Conservation (phyloP, 2,888 invertebrate genomes). For the Cryptus armator region DNA sequence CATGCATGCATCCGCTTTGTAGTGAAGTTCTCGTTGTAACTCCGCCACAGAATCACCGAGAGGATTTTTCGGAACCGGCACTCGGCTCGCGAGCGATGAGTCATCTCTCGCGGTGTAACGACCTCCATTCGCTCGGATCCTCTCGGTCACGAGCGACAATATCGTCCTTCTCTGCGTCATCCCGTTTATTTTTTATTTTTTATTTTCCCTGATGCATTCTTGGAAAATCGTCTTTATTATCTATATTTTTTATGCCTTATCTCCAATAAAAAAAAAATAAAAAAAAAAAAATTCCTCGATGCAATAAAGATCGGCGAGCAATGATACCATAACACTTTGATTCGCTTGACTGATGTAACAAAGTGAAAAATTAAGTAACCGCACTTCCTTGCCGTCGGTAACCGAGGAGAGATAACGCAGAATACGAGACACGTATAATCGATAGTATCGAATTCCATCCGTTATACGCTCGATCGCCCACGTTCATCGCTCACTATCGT, state of each 20-base stretch:
- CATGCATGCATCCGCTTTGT: slow-evolving; percentile 4
- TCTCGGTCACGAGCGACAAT: slow-evolving; percentile 58
- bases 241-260: background rate
- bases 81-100: slow-evolving; percentile 50
- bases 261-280: background rate
- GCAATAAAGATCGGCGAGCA: background rate
- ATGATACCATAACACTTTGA: background rate
- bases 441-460: slow-evolving; percentile 58
- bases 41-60: slow-evolving; percentile 38
- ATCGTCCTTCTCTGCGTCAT: slow-evolving; percentile 21
- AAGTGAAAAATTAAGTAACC: slow-evolving; percentile 37
- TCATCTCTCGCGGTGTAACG: slow-evolving; percentile 65
- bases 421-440: slow-evolving; percentile 21
- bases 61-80: slow-evolving; percentile 60
- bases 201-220: background rate
- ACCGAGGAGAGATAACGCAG: background rate
- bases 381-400: slow-evolving; percentile 40
- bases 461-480: slow-evolving; percentile 53
- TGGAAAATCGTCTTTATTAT: background rate
- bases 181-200: slow-evolving; percentile 1
- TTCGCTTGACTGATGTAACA: background rate
- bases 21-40: slow-evolving; percentile 32
- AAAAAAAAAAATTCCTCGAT: background rate
- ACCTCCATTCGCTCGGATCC: slow-evolving; percentile 61
- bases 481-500: slow-evolving; percentile 31